phyloP scores from a whole-genome alignment of 2,113 vertebrate genomes.

The Triplophysa dalaica region DNA sequence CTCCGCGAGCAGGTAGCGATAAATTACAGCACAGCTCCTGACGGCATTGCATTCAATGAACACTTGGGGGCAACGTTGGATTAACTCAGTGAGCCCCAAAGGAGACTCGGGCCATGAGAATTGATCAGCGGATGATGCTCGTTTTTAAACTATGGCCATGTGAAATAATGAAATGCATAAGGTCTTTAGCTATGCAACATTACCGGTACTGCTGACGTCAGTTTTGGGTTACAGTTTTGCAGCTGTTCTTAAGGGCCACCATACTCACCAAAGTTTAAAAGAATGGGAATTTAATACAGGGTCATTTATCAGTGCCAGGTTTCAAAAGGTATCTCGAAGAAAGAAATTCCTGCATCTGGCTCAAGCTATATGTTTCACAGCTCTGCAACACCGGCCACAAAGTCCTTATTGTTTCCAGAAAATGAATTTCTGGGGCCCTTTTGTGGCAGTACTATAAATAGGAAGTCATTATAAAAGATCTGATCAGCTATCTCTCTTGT shows the following conservation, averaged over 20 bases:
- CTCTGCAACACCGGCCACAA: neutral
- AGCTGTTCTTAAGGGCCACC: slow-evolving; percentile 13
- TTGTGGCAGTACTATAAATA: neutral
- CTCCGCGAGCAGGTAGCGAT: slow-evolving; percentile 56
- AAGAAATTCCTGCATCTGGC: neutral
- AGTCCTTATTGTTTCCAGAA: slow-evolving; percentile 8
- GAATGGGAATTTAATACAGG: slow-evolving; percentile 25
- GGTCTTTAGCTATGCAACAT: slow-evolving; percentile 10
- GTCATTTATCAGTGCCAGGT: slow-evolving; percentile 34
- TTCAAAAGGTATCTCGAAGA: slow-evolving; percentile 1
- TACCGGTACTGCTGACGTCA: neutral
- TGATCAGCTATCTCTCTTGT: neutral
- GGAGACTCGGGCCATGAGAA: neutral
- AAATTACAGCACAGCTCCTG: slow-evolving; percentile 60
- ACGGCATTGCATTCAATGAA: slow-evolving; percentile 46
- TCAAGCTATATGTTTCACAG: slow-evolving; percentile 18
- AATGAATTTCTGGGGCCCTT: neutral
- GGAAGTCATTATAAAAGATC: neutral
- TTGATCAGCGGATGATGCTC: neutral
- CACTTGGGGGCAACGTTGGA: slow-evolving; percentile 74
- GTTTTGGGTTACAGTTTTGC: slow-evolving; percentile 21
- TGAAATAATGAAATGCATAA: neutral
- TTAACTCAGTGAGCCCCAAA: slow-evolving; percentile 48
- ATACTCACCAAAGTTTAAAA: slow-evolving; percentile 27
- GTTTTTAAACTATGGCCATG: neutral